Base-by-base conservation (phyloP, 1,140 invertebrate species). In the Papilio polyxenes region DNA sequence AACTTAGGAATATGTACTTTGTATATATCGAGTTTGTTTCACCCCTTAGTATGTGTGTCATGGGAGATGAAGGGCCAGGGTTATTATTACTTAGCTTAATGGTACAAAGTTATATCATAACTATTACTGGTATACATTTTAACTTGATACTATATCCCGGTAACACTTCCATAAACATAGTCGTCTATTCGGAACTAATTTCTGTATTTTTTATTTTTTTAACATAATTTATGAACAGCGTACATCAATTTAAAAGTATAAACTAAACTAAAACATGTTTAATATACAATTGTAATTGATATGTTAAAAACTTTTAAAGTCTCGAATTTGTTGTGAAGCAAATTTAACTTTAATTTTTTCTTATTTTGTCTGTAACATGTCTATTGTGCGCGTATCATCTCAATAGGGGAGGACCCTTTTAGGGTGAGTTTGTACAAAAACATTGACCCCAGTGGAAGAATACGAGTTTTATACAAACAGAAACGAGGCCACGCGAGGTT, bases 341-440 rank as follows among this genome's bases (percentile, higher is more conserved):
- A 72, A 37, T 72, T 40, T 72, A 72, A 72, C 65, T 13, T 72
- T 72, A 40, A 72, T 37, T 72, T 72, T 37, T 37, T 10, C 65
- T 72, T 72, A 72, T 72, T 37, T 72, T 72, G 65, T 37, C 23
- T 72, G 65, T 40, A 11, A 72, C 23, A 40, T 72, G 65, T 72
- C 65, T 72, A 72, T 72, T 72, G 65, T 72, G 31, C 65, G 31
- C 65, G 65, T 72, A 72, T 72, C 65, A 72, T 72, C 65, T 40
- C 65, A 37, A 31, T 37, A 72, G 65, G 65, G 65, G 65, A 72
- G 65, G 31, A 72, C 65, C 65, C 65, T 72, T 72, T 72, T 72
- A 72, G 65, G 65, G 65, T 72, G 65, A 72, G 65, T 65, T 65
- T 72, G 65, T 72, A 72, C 65, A 72, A 72, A 72, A 72, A 72